Evolutionary conservation across 1,140 invertebrate genomes (phyloP), one percentile per base, ranked within the genome.

Genomic region (Triops longicaudatus): DNA sequence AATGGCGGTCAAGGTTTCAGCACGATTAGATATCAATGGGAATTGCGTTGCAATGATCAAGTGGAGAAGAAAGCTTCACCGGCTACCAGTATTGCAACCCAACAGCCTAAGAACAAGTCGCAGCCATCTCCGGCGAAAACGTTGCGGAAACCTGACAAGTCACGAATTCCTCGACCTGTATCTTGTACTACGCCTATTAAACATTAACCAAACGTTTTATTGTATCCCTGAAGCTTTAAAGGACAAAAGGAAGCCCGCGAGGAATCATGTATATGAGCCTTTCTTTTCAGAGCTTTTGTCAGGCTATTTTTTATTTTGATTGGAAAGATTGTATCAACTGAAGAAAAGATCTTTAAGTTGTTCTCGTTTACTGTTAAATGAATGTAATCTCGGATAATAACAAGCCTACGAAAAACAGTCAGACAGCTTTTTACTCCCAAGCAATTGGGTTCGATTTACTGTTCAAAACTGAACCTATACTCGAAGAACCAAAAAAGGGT

Each of bases 111-210:
- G 42, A 28, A 44, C 31, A 42, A 6, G 74, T 75, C 14, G 26
- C 74, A 9, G 10, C 5, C 26, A 26, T 41, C 22, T 14, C 41
- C 1, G 74, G 74, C 42, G 41, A 75, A 75, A 75, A 63, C 50
- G 0, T 63, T 22, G 50, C 50, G 42, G 42, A 77, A 43, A 44
- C 73, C 73, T 11, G 26, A 42, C 27, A 72, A 73, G 63, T 78
- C 78, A 50, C 76, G 78, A 22, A 78, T 78, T 31, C 78, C 78
- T 12, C 50, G 78, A 43, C 78, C 78, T 26, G 74, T 76, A 6
- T 76, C 74, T 31, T 63, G 74, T 63, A 63, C 50, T 63, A 63
- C 50, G 50, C 50, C 50, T 63, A 22, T 63, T 14, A 63, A 63
- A 63, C 50, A n/a, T 22, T 63, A 63, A 63, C 50, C 50, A 63